Conservation (phyloP, 2,113 vertebrate genomes). For the Otocyon megalotis region DNA sequence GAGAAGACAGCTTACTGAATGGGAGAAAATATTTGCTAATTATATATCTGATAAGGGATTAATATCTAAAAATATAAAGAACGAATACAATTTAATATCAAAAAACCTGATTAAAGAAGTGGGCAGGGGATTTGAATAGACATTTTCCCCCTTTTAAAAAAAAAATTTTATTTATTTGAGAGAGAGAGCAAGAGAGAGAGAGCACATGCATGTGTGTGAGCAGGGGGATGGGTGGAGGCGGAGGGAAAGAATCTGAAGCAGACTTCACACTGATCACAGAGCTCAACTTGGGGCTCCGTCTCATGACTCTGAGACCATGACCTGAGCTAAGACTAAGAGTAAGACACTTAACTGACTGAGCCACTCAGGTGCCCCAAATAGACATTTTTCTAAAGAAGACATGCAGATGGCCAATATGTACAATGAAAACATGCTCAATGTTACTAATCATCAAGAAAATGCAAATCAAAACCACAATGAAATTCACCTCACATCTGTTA, state of each 20-base stretch:
- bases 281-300: neutral
- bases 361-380: neutral
- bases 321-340: neutral
- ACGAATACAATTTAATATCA: neutral
- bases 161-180: neutral
- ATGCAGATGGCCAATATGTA: neutral
- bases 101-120: neutral
- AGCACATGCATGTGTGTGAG: neutral
- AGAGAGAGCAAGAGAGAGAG: neutral
- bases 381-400: neutral
- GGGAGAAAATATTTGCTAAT: neutral
- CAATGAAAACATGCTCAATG: neutral
- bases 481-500: neutral
- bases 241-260: neutral
- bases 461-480: neutral
- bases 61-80: neutral
- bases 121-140: neutral
- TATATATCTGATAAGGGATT: neutral
- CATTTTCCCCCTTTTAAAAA: neutral
- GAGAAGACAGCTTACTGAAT: neutral
- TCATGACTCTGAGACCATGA: neutral
- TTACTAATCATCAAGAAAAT: neutral
- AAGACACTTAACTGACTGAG: neutral
- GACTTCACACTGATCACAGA: neutral
- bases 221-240: neutral